These are phyloP conservation scores for Luperina nickerlii DNA, from an alignment of 2,888 invertebrate genomes.

Conservation along the genomic window DNA sequence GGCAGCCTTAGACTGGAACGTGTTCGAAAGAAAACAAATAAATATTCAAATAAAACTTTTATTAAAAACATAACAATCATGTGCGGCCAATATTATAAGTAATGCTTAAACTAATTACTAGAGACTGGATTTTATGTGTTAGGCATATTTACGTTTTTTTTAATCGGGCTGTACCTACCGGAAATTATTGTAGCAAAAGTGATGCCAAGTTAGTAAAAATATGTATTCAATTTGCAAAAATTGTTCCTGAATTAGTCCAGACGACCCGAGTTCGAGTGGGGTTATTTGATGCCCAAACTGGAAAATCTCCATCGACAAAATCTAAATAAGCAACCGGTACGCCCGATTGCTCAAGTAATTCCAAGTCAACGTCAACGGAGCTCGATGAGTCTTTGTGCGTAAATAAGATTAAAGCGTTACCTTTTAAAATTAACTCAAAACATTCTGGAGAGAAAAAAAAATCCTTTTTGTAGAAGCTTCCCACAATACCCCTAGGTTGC, in stretches of 20 bases:
- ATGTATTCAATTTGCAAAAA: conserved; percentile 74
- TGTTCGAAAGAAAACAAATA: not conserved
- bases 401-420: conserved; percentile 34
- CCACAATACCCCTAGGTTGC: conserved; percentile 18
- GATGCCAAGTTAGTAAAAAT: not conserved
- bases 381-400: rapidly evolving
- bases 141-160: not conserved
- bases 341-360: conserved; percentile 27
- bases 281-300: rapidly evolving
- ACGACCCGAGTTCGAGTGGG: conserved; percentile 57
- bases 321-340: conserved; percentile 36
- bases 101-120: not conserved
- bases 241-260: conserved; percentile 73
- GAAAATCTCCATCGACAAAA: not conserved
- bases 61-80: not conserved
- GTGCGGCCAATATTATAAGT: too few species aligned
- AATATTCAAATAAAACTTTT: not conserved
- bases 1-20: too few species aligned
- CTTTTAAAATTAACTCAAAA: conserved; percentile 49
- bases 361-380: not conserved
- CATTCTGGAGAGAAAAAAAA: not conserved
- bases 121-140: not conserved
- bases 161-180: not conserved
- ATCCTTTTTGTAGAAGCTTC: rapidly evolving
- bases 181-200: not conserved